Base-by-base conservation (phyloP, 2,797 vertebrate species). In the Steatocranus sp. region DNA sequence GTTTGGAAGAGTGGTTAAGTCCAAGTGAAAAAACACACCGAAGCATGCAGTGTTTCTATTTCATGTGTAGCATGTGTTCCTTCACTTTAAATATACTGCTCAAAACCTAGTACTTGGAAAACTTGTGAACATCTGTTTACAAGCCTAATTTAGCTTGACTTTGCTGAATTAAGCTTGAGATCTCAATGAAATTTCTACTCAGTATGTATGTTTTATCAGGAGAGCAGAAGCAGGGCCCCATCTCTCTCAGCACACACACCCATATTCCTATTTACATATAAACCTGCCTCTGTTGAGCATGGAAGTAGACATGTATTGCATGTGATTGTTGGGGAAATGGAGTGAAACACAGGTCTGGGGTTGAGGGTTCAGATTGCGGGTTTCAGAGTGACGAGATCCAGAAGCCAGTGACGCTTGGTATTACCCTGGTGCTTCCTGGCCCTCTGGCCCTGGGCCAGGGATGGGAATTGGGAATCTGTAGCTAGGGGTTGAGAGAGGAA, bases 361-460 rank as follows among this genome's bases (percentile, higher is more conserved):
- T 93, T 92, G 88, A 82, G 79, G 92, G 91, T 94, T 95, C 91
- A 92, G 90, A 88, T 94, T 95, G 93, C 80, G 85, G 86, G 87
- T 93, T 94, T 90, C 84, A 78, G 90, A 91, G 91, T 95, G 95
- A 96, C 91, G 86, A 95, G 94, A 95, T 93, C 94, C 95, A 96
- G 95, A 95, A 95, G 93, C 93, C 89, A 68, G 79, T 46, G 76
- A 87, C 82, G 81, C 88, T 91, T 86, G 89, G 92, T 94, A 84
- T 94, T 92, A 92, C 90, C 92, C 89, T 41, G 63, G 84, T 89
- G 88, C 90, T 94, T 96, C 94, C 93, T 95, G 92, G 87, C 90
- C 88, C 86, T 18, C 83, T 84, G 86, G 91, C 86, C 79, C 43
- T 75, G 82, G 83, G 82, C 79, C 79, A 78, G 81, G 79, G 77